Evolutionary conservation across 2,888 invertebrate species (phyloP).

Genomic region (Monopis laevigella): DNA sequence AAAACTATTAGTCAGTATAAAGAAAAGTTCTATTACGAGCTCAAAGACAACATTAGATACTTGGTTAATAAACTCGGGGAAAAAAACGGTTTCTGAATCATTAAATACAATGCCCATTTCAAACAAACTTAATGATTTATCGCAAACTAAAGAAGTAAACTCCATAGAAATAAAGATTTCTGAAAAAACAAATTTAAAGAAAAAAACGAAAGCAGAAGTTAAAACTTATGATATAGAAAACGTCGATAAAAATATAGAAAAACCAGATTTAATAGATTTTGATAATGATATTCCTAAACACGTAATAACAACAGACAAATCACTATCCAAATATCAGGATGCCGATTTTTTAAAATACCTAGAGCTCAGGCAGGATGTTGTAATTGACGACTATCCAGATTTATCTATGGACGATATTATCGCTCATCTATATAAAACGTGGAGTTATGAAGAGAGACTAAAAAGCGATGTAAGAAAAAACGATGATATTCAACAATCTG

Average conservation of each 20-base stretch:
- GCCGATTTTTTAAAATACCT: slow-evolving; percentile 56
- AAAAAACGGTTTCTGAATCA: no score
- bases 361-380: slow-evolving; percentile 47
- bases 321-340: slow-evolving; percentile 25
- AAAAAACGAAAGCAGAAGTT: not conserved
- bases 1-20: no score
- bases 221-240: no score
- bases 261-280: slow-evolving; percentile 11
- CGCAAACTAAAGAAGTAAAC: no score
- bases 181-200: not conserved
- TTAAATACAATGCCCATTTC: no score
- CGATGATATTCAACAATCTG: slow-evolving; percentile 30
- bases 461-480: slow-evolving; percentile 36
- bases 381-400: slow-evolving; percentile 59
- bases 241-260: slow-evolving; percentile 14
- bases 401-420: slow-evolving; percentile 47
- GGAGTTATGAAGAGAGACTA: slow-evolving; percentile 47
- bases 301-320: slow-evolving; percentile 18
- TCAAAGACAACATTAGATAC: no score
- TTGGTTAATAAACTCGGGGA: no score
- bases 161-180: no score
- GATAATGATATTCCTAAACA: not conserved
- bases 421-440: slow-evolving; percentile 54
- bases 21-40: no score
- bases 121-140: no score